phyloP scores from a whole-genome alignment of 2,113 vertebrate genomes.

The Struthio camelus region DNA sequence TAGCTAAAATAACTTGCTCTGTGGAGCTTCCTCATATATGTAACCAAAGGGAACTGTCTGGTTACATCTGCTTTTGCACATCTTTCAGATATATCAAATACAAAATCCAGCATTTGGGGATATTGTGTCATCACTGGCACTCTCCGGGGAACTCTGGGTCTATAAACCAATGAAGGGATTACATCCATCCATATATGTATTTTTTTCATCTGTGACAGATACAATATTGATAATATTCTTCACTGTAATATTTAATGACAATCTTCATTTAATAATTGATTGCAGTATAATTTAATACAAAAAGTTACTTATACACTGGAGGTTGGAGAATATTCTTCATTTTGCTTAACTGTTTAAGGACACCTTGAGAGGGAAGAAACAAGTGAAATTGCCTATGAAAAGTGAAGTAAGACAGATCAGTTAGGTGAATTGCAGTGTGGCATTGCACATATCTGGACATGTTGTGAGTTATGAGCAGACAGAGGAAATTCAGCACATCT shows the following conservation, averaged over 20 bases:
- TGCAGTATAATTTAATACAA: constrained; percentile 58
- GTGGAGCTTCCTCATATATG: constrained; percentile 67
- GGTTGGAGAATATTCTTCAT: constrained; percentile 46
- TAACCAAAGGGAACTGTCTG: constrained; percentile 62
- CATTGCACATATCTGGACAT: not conserved
- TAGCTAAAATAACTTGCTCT: constrained; percentile 67
- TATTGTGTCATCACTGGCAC: constrained; percentile 46
- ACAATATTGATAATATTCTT: constrained; percentile 63
- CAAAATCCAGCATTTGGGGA: constrained; percentile 58
- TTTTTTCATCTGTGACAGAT: constrained; percentile 71
- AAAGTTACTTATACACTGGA: not conserved
- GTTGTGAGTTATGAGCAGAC: not conserved
- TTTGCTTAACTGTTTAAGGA: constrained; percentile 53
- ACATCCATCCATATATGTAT: constrained; percentile 40
- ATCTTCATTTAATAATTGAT: constrained; percentile 75
- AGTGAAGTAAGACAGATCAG: not conserved
- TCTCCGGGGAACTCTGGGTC: constrained; percentile 63
- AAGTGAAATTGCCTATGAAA: not conserved
- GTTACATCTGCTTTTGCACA: constrained; percentile 61
- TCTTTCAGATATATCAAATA: constrained; percentile 65
- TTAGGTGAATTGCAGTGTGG: not conserved
- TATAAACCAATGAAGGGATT: constrained; percentile 63
- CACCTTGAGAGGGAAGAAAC: not conserved
- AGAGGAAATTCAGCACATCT: not conserved
- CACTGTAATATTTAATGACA: constrained; percentile 70